Percentiles rank a stretch among this genome's conserved stretches.
These are phyloP conservation scores for Lepetodrilus schrolli DNA, from an alignment of 2,888 invertebrate species.

Conservation along the genomic window DNA sequence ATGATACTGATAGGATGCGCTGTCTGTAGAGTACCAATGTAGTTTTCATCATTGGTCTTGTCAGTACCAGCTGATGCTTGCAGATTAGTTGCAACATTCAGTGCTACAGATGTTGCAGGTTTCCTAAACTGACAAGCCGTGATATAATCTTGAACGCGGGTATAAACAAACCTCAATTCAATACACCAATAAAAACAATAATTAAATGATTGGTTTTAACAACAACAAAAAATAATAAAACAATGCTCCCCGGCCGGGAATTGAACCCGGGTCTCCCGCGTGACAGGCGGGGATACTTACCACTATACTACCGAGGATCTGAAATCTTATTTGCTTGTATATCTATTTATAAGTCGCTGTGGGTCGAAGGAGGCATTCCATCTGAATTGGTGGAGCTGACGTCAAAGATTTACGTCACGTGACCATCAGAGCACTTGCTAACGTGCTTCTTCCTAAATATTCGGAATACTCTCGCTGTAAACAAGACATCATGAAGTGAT, in stretches of 20 bases:
- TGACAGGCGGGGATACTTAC: conserved; percentile 32
- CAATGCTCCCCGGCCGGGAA: conserved; percentile 25
- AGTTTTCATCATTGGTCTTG: no score
- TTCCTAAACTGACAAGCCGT: no score
- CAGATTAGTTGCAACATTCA: no score
- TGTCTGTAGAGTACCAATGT: no score
- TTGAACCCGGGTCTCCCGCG: conserved; percentile 32
- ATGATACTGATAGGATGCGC: no score
- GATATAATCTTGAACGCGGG: no score
- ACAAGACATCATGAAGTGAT: neutral
- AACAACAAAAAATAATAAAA: neutral
- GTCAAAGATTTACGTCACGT: conserved; percentile 27
- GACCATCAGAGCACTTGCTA: conserved; percentile 2
- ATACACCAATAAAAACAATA: no score
- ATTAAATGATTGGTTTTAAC: neutral
- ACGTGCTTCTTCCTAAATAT: conserved; percentile 24
- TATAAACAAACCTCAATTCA: no score
- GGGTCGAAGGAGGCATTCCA: neutral
- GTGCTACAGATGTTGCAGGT: no score
- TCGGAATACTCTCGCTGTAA: conserved; percentile 20
- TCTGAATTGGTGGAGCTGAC: conserved; percentile 25
- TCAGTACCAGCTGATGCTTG: no score
- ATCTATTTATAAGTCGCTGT: neutral
- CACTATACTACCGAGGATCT: conserved; percentile 31
- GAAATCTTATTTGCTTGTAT: neutral